Evolutionary conservation across 2,797 vertebrate species (phyloP).

Genomic region (Oreonectes daqikongensis): DNA sequence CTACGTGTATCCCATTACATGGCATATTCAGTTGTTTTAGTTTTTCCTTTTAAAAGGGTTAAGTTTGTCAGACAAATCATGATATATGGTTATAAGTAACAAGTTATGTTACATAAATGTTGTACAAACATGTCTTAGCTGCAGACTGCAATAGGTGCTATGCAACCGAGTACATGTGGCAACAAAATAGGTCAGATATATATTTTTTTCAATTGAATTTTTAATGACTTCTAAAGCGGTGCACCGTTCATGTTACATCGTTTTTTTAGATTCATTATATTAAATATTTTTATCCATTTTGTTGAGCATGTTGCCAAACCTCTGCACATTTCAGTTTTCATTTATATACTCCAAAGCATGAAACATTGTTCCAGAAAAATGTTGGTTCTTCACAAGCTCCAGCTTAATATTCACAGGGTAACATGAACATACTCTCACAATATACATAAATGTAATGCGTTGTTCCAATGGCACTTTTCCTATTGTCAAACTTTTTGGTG

Average conservation of each 20-base stretch:
- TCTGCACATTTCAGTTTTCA: not conserved
- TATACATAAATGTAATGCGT: not conserved
- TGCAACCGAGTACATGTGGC: conserved; percentile 5
- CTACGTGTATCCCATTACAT: not conserved
- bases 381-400: not conserved
- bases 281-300: not conserved
- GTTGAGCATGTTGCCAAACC: not conserved
- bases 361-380: not conserved
- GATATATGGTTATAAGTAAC: not conserved
- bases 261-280: conserved; percentile 17
- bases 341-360: not conserved
- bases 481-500: not conserved
- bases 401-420: not conserved
- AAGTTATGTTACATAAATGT: not conserved
- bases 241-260: not conserved
- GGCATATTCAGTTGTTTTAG: not conserved
- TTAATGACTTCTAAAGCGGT: not conserved
- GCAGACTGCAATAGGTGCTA: conserved; percentile 40
- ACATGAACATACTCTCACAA: not conserved
- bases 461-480: not conserved
- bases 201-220: not conserved
- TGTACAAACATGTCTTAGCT: not conserved
- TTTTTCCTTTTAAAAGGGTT: not conserved
- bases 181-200: conserved; percentile 13
- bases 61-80: conserved; percentile 9